Evolutionary conservation across 64 coral and sea anemone genomes (phyloP).

Genomic region (Stichodactyla mertensii): DNA sequence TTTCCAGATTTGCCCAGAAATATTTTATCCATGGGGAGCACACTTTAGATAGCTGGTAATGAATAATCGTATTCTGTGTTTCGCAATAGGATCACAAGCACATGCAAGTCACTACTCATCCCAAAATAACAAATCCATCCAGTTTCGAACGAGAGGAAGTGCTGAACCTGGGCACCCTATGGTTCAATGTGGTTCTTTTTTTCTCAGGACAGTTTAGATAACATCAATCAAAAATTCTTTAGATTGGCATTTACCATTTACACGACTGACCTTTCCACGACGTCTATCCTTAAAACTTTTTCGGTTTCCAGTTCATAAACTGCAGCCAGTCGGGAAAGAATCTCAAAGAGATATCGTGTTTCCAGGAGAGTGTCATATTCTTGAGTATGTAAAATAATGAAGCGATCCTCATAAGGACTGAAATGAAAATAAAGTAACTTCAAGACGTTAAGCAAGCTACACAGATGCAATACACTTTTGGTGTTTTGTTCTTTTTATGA

Average conservation of each 20-base stretch:
- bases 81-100: too few relatives aligned
- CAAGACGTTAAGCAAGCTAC: neutral
- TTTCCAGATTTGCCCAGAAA: too few relatives aligned
- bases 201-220: neutral
- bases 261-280: constrained; percentile 15
- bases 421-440: constrained; percentile 6
- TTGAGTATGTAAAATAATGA: constrained; percentile 46
- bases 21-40: too few relatives aligned
- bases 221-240: neutral
- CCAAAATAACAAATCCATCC: too few relatives aligned
- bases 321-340: constrained; percentile 27
- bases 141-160: neutral
- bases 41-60: too few relatives aligned
- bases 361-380: constrained; percentile 45
- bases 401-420: constrained; percentile 50
- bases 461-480: neutral
- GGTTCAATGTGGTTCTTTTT: neutral
- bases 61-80: too few relatives aligned
- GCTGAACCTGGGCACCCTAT: neutral
- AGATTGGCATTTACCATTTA: neutral
- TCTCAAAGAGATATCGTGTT: constrained; percentile 13
- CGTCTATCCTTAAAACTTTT: constrained; percentile 1
- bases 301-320: constrained; percentile 29
- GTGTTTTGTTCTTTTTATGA: too few relatives aligned
- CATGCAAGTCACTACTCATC: too few relatives aligned